Conservation (phyloP, 2,888 invertebrate genomes). For the Agonum fuliginosum region DNA sequence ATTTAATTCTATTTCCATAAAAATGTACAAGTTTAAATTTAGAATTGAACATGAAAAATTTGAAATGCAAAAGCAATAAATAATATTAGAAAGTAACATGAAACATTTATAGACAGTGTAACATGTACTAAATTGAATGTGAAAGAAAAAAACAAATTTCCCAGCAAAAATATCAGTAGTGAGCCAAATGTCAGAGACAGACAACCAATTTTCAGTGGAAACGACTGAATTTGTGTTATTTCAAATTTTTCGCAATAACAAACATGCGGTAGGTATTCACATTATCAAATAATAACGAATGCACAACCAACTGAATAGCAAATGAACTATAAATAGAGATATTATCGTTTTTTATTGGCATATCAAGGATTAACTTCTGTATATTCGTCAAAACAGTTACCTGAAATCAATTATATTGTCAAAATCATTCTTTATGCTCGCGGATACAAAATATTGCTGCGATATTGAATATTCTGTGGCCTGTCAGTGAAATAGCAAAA, state of each 20-base stretch:
- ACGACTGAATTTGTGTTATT: conserved; percentile 29
- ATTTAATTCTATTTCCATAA: too few relatives aligned
- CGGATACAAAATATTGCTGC: background rate
- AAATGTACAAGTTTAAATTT: too few relatives aligned
- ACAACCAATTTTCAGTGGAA: conserved; percentile 30
- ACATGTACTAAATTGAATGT: conserved; percentile 1
- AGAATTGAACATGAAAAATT: background rate
- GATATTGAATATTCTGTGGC: background rate
- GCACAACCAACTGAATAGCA: conserved; percentile 16
- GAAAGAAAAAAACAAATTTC: conserved; percentile 3
- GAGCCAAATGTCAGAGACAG: conserved; percentile 16
- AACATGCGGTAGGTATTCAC: conserved; percentile 27
- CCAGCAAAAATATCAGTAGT: conserved; percentile 18
- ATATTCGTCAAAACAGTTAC: conserved; percentile 3
- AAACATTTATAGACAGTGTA: background rate
- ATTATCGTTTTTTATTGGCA: background rate
- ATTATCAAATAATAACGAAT: conserved; percentile 26
- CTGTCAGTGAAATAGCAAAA: too few relatives aligned
- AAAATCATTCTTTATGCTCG: too few relatives aligned
- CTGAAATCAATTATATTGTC: conserved; percentile 14
- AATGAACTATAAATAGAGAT: conserved; percentile 3
- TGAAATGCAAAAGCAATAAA: background rate
- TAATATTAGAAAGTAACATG: background rate
- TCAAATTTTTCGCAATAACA: conserved; percentile 25
- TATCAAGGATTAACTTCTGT: conserved; percentile 33